Evolutionary conservation across 2,113 vertebrate genomes (phyloP).

Genomic region (Cyrtonyx montezumae): DNA sequence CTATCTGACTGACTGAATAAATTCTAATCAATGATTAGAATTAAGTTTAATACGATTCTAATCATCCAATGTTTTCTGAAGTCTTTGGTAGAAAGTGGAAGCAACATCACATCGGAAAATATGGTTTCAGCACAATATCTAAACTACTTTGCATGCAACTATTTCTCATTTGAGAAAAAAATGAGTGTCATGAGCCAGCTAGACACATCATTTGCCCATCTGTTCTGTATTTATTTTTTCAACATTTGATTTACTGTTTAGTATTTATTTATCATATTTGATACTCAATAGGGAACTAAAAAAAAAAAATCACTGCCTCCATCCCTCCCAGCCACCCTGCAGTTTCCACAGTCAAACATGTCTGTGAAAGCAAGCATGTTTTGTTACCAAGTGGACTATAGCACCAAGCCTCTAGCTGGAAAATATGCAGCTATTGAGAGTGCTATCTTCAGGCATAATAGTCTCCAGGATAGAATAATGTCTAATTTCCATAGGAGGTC

Average conservation of each 20-base stretch:
- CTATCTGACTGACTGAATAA: background rate
- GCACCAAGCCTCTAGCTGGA: background rate
- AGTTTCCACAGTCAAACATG: background rate
- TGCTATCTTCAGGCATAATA: background rate
- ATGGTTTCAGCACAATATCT: background rate
- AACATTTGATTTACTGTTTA: slow-evolving; percentile 46
- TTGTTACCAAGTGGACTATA: background rate
- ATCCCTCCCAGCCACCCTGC: background rate
- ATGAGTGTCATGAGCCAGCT: slow-evolving; percentile 21
- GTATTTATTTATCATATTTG: slow-evolving; percentile 36
- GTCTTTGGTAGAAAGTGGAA: background rate
- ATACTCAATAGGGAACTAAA: background rate
- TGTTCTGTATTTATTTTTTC: slow-evolving; percentile 39
- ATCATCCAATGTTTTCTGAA: background rate
- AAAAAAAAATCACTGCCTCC: background rate
- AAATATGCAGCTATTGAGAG: no score
- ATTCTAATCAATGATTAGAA: background rate
- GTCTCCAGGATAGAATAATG: background rate
- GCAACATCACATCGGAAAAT: background rate
- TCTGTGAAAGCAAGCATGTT: background rate
- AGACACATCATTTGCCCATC: slow-evolving; percentile 42
- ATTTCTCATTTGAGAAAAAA: slow-evolving; percentile 13
- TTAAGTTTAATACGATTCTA: no score
- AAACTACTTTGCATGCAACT: background rate
- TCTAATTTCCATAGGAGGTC: background rate